Evolutionary conservation across 2,888 invertebrate genomes (phyloP).

Genomic region (Cheilosia impressa): DNA sequence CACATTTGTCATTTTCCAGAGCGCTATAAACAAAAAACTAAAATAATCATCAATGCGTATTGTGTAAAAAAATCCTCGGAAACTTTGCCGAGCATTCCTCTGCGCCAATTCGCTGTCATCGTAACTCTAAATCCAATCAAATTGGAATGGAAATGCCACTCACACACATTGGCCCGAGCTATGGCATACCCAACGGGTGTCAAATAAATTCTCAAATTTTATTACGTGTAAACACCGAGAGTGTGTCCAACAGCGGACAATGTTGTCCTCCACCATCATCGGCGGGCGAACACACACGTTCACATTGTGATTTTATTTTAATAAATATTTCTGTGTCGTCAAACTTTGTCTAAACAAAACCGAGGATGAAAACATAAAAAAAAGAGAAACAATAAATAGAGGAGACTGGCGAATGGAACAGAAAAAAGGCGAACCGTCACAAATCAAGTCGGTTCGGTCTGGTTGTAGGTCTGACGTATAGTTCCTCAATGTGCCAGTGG

Average conservation of each 20-base stretch:
- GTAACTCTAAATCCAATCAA: conserved; percentile 45
- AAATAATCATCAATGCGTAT: conserved; percentile 4
- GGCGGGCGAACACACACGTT: not conserved
- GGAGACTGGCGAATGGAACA: conserved; percentile 39
- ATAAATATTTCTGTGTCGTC: conserved; percentile 52
- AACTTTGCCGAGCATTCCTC: conserved; percentile 1
- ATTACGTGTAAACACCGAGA: conserved; percentile 78
- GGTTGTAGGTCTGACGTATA: conserved; percentile 16
- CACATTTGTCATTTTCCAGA: conserved; percentile 18
- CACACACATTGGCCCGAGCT: conserved; percentile 1
- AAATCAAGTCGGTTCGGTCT: conserved; percentile 51
- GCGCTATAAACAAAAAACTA: conserved; percentile 23
- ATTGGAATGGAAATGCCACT: conserved; percentile 32
- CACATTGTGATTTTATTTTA: conserved; percentile 41
- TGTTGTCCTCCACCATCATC: conserved; percentile 8
- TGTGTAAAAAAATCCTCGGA: not conserved
- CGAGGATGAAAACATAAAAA: conserved; percentile 48
- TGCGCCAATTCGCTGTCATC: conserved; percentile 50
- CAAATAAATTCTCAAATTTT: conserved; percentile 81
- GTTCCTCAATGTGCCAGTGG: conserved; percentile 12
- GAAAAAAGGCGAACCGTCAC: conserved; percentile 60
- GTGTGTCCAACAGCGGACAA: conserved; percentile 65
- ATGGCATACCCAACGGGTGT: conserved; percentile 15
- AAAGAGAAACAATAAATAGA: conserved; percentile 55
- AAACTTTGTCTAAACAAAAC: conserved; percentile 55